Percentiles rank a stretch among this genome's conserved stretches.
phyloP scores from a whole-genome alignment of 2,113 vertebrate species.

The Mus pahari region DNA sequence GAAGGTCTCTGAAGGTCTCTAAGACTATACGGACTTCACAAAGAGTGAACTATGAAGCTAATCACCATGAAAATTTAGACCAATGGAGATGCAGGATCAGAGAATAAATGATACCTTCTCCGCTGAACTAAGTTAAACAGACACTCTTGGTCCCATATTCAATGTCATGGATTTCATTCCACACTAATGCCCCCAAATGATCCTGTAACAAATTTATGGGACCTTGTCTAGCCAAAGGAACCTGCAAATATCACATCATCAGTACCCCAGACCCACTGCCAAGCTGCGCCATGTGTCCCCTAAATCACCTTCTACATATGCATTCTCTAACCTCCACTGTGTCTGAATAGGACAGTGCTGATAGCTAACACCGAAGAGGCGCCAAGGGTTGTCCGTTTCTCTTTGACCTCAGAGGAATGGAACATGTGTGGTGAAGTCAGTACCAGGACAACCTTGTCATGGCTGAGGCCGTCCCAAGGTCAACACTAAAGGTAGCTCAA shows the following conservation, averaged over 20 bases:
- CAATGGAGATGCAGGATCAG: background rate
- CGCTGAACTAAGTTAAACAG: background rate
- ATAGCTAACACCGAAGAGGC: background rate
- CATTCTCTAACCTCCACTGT: background rate
- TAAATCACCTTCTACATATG: rapidly evolving
- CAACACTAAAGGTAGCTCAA: background rate
- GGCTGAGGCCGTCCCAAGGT: rapidly evolving
- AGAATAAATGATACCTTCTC: background rate
- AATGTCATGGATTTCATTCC: background rate
- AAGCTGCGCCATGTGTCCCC: background rate
- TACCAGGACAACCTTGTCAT: too few species aligned
- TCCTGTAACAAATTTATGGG: background rate
- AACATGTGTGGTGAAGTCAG: rapidly evolving
- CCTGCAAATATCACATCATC: rapidly evolving
- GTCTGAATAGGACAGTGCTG: rapidly evolving
- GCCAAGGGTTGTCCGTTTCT: rapidly evolving
- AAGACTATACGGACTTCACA: rapidly evolving
- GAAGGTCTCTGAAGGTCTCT: too few species aligned
- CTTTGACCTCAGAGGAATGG: background rate
- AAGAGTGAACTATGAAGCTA: background rate
- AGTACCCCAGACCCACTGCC: background rate
- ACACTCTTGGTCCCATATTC: background rate
- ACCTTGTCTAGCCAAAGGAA: background rate
- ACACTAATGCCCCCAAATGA: rapidly evolving
- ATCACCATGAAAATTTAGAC: background rate